Base-by-base conservation (phyloP, 2,888 invertebrate genomes). In the Coleophora flavipennella region DNA sequence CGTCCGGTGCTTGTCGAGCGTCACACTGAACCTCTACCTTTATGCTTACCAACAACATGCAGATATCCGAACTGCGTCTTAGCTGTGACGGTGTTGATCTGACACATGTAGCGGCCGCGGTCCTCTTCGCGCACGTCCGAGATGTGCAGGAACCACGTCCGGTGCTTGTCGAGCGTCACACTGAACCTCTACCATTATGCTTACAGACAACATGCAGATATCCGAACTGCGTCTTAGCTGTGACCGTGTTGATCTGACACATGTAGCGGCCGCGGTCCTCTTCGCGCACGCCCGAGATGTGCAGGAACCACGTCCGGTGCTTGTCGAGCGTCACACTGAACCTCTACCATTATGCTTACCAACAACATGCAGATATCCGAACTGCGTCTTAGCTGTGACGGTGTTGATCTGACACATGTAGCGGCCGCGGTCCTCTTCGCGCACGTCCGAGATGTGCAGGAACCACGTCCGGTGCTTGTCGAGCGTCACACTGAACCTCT, bases 381-480 rank as follows among this genome's bases (percentile, higher is more conserved):
- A 94, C 74, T 95, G 95, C 38, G 95, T 95, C 85, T 95, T 96
- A 42, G 95, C 95, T 20, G 93, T 92, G 57, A 94, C 95, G 3
- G 94, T 96, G 86, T 95, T 96, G 73, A 95, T 95, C 87, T 94
- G 96, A 78, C 94, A 95, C 95, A 96, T 96, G 85, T 96, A 96
- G 46, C 93, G 88, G 41, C 96, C 96, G 59, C 92, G 91, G 80
- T 96, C 96, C 67, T 94, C 94, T 69, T 95, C 93, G 57, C 95
- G 92, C 41, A 96, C 95, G 72, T 95, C 93, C 57, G 90, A 92
- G 78, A 96, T 96, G 85, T 96, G 96, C 63, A 96, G 88, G 81
- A 91, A 94, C 95, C 95, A 96, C 54, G 95, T 95, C 59, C 94
- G 90, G 70, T 95, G 95, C 76, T 95, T 94, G 81, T 95, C 95